Evolutionary conservation across 2,888 invertebrate species (phyloP).

Genomic region (Ennomos fuscantarius): DNA sequence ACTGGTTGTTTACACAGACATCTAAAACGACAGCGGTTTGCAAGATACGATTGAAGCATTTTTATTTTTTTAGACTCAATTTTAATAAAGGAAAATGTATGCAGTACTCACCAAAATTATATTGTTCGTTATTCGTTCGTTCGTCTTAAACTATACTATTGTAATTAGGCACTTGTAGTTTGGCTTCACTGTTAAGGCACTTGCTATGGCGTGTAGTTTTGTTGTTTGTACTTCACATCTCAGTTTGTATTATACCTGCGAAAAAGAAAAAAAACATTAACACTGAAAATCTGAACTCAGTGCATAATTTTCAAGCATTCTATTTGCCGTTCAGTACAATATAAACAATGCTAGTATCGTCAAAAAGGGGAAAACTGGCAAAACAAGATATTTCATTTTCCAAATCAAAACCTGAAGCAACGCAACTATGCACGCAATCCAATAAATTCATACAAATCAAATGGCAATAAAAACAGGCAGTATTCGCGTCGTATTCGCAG

Average conservation of each 20-base stretch:
- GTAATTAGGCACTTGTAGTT: slow-evolving; percentile 57
- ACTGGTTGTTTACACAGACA: no score
- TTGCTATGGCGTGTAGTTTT: slow-evolving; percentile 57
- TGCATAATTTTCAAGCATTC: no score
- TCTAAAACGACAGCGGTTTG: no score
- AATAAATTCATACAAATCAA: slow-evolving; percentile 69
- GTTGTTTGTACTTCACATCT: slow-evolving; percentile 62
- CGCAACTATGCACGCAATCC: slow-evolving; percentile 41
- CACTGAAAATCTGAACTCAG: neutral
- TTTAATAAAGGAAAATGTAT: neutral
- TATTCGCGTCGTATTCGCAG: slow-evolving; percentile 32
- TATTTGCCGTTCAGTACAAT: no score
- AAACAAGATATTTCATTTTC: slow-evolving; percentile 18
- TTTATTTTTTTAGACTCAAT: no score
- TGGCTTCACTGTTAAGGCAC: slow-evolving; percentile 58
- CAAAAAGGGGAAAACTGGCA: neutral
- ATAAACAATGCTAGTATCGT: no score
- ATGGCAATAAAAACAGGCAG: slow-evolving; percentile 55
- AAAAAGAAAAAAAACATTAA: slow-evolving; percentile 37
- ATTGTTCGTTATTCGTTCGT: slow-evolving; percentile 55
- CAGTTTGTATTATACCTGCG: slow-evolving; percentile 65
- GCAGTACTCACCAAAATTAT: slow-evolving; percentile 44
- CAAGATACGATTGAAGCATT: no score
- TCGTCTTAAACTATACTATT: slow-evolving; percentile 50
- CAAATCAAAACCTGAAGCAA: slow-evolving; percentile 24